Percentiles rank a stretch among this genome's conserved stretches.
phyloP scores from a whole-genome alignment of 2,888 invertebrate species.

The Caenorhabditis macrosperma region DNA sequence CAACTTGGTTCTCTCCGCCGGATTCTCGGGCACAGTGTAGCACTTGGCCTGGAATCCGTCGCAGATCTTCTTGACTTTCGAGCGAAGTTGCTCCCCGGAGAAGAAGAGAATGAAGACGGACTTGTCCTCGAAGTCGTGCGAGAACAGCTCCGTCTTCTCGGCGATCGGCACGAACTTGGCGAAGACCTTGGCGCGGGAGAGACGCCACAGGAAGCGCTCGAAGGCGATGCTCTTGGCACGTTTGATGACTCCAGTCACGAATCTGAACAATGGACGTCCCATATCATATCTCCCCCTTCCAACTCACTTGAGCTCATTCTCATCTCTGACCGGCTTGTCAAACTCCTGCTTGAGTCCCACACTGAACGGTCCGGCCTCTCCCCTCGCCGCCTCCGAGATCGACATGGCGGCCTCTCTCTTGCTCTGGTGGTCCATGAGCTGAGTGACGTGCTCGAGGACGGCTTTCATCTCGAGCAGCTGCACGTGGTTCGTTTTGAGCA shows the following conservation, averaged over 20 bases:
- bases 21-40: constrained; percentile 93
- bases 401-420: constrained; percentile 71
- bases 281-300: too few relatives aligned
- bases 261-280: constrained; percentile 85
- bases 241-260: constrained; percentile 96
- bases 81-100: constrained; percentile 96
- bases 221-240: constrained; percentile 94
- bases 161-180: constrained; percentile 69
- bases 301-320: constrained; percentile 68
- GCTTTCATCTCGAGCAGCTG: constrained; percentile 72
- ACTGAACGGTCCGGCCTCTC: constrained; percentile 65
- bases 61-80: constrained; percentile 96
- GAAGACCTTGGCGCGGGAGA: constrained; percentile 91
- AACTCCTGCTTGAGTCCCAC: constrained; percentile 57
- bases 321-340: constrained; percentile 64
- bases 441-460: constrained; percentile 72
- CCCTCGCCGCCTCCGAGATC: constrained; percentile 72
- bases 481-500: constrained; percentile 69
- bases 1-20: constrained; percentile 95
- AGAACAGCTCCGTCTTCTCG: constrained; percentile 63
- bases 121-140: constrained; percentile 88
- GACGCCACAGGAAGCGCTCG: constrained; percentile 97
- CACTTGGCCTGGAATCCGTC: constrained; percentile 97
- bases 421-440: constrained; percentile 68
- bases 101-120: constrained; percentile 88